Base-by-base conservation (phyloP, 2,113 vertebrate genomes). In the Triplophysa tibetana region DNA sequence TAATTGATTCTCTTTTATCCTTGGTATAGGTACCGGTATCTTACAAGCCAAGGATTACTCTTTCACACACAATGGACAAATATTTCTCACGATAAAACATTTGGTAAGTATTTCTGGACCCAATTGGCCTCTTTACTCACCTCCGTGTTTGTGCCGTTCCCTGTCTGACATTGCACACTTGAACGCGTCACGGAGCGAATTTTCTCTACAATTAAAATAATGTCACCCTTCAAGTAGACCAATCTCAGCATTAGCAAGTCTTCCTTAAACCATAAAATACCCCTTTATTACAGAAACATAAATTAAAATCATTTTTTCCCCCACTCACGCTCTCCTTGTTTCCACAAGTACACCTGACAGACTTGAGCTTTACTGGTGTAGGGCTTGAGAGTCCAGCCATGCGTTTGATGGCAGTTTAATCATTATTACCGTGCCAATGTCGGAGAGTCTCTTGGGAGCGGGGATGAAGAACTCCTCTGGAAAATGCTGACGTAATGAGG, bases 371-470 rank as follows among this genome's bases (percentile, higher is more conserved):
- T 69, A 56, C 41, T 66, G 66, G 54, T 77, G 75, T 62, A 48
- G 29, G 85, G 78, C 87, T 89, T 79, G 82, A 84, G 85, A 87
- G 88, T 88, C 88, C 87, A 84, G 82, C 79, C 82, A 87, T 79
- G 83, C 85, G 87, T 91, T 85, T 88, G 87, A 86, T 79, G 87
- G 85, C 82, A 86, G 87, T 87, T 91, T 87, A 86, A 89, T 90
- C 83, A 88, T 88, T 87, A 81, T 87, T 88, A 86, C 86, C 81
- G 78, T 81, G 78, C 82, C 78, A 69, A 85, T 87, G 83, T 82
- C 21, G 79, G 81, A 72, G 77, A 69, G 68, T 89, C 83, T 88
- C 86, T 83, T 81, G 80, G 86, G 86, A 69, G 87, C 77, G 77
- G 81, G 80, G 86, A 79, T 73, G 70, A 86, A 83, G 81, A 7